Percentiles rank a stretch among this genome's conserved stretches.
These are phyloP conservation scores for Platysteira castanea DNA, from an alignment of 2,113 vertebrate genomes.

Conservation along the genomic window DNA sequence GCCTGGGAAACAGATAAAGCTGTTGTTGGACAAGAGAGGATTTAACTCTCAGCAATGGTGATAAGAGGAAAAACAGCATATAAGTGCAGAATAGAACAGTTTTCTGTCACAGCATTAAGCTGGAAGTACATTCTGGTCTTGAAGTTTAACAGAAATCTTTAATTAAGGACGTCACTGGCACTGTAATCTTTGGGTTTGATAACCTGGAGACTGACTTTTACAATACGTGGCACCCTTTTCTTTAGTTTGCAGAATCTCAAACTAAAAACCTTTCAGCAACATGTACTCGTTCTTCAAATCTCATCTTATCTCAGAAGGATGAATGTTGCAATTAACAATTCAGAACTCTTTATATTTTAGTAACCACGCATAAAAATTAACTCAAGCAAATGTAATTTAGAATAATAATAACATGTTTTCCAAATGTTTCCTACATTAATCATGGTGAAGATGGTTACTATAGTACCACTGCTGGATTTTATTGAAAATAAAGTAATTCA, in stretches of 20 bases:
- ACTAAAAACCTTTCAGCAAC: conserved; percentile 7
- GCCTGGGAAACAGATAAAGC: background rate
- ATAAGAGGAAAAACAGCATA: background rate
- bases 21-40: background rate
- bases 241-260: conserved; percentile 9
- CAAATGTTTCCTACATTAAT: conserved; percentile 67
- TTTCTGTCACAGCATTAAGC: background rate
- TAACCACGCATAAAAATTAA: conserved; percentile 69
- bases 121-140: background rate
- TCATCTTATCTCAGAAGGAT: conserved; percentile 43
- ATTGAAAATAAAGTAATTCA: conserved; percentile 44
- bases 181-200: background rate
- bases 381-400: conserved; percentile 73
- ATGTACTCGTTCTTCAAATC: background rate
- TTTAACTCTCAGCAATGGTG: background rate
- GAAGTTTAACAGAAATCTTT: background rate
- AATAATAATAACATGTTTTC: conserved; percentile 74
- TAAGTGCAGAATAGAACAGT: background rate
- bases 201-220: background rate
- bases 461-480: conserved; percentile 55
- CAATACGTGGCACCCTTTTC: background rate
- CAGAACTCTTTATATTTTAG: conserved; percentile 60
- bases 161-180: background rate
- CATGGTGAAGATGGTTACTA: conserved; percentile 60
- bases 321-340: conserved; percentile 66